Base-by-base conservation (phyloP, 2,888 invertebrate species). In the Molorchus minor region DNA sequence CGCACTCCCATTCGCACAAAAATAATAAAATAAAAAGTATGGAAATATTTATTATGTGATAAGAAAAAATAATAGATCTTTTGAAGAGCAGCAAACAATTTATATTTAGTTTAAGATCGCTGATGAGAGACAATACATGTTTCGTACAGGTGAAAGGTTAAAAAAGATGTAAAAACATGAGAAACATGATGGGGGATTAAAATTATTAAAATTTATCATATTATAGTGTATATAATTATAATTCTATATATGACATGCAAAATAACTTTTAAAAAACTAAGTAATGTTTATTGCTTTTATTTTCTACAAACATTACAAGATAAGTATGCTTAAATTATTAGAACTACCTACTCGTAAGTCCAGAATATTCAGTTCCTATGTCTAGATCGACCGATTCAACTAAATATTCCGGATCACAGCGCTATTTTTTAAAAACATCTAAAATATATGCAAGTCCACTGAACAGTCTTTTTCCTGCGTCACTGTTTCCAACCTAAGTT, bases 401-500 rank as follows among this genome's bases (percentile, higher is more conserved):
- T 38, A 30, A 52, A 52, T 52, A 52, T 52, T 52, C 52, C 16
- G 29, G 52, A 52, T 63, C 59, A 56, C 61, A 47, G 55, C 43
- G 58, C 21, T 53, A 49, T 52, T 21, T 51, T 56, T 56, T 25
- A 56, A 51, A 53, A 38, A 53, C 46, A 33, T 33, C 33, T 60
- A 52, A 56, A 47, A 49, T 49, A 36, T 36, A n/a, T n/a, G n/a
- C n/a, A 55, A 51, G 49, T 51, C 55, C 61, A 61, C 61, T 62
- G 62, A 67, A 52, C 61, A 67, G n/a, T n/a, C 72, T 75, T 72
- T 66, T 70, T 62, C 56, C 65, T 54, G 61, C 63, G 60, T 65
- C 64, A 60, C 62, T 66, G 64, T 62, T 54, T 61, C 62, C 25
- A 53, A 62, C 65, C 73, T 74, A 75, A 70, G 71, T 74, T 78